Evolutionary conservation across 2,888 invertebrate genomes (phyloP).

Genomic region (Nineta flava): DNA sequence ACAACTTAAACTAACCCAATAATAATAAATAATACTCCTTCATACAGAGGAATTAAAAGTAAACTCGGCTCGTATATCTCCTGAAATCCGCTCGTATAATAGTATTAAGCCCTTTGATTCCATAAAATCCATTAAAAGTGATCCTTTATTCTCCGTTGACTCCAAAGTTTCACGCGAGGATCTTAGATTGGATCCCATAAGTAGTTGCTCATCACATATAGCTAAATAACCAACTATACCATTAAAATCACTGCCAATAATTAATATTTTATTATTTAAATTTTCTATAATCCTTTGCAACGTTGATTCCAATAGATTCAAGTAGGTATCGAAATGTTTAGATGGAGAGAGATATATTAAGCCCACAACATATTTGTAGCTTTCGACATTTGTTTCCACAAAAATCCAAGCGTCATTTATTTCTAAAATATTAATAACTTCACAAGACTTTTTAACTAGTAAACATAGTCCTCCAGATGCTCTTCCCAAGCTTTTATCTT

Average conservation of each 20-base stretch:
- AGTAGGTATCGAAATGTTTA: neutral
- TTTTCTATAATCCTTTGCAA: neutral
- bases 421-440: neutral
- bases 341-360: neutral
- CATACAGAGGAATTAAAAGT: neutral
- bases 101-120: neutral
- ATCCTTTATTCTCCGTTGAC: neutral
- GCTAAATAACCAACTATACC: conserved; percentile 1
- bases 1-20: conserved; percentile 1
- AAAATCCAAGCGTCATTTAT: neutral
- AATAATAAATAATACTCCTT: neutral
- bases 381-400: neutral
- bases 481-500: neutral
- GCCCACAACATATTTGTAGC: neutral
- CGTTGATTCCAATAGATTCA: neutral
- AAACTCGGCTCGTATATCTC: neutral
- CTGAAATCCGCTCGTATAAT: neutral
- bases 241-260: conserved; percentile 5
- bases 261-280: neutral
- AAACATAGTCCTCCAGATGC: neutral
- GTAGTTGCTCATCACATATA: neutral
- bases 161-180: neutral
- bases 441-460: neutral
- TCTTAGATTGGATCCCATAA: neutral
- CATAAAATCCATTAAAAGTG: neutral